Conservation (phyloP, 2,113 vertebrate genomes). For the Campylomormyrus tamandua region DNA sequence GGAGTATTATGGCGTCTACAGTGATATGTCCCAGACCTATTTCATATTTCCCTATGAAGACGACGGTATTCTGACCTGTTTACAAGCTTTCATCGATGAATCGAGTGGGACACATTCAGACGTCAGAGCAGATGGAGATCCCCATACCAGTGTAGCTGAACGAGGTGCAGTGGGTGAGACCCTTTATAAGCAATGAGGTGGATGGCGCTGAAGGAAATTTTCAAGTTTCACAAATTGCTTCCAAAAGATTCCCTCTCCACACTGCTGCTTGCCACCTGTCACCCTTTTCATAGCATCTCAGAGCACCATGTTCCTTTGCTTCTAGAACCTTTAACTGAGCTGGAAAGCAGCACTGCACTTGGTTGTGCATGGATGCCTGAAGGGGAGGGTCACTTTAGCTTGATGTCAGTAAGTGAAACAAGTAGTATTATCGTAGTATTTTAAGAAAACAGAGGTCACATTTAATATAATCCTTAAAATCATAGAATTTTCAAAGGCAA, state of each 20-base stretch:
- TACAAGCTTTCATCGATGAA: slow-evolving; percentile 2
- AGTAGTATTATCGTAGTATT: no score
- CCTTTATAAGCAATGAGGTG: not conserved
- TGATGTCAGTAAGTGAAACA: slow-evolving; percentile 37
- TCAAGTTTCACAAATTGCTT: slow-evolving; percentile 12
- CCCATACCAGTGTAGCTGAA: not conserved
- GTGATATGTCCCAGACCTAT: not conserved
- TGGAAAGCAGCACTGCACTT: not conserved
- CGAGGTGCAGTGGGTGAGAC: slow-evolving; percentile 2
- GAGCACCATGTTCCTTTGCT: slow-evolving; percentile 17
- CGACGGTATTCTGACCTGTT: not conserved
- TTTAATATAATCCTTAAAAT: not conserved
- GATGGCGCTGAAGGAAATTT: not conserved
- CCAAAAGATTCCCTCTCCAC: slow-evolving; percentile 10
- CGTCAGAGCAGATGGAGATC: not conserved
- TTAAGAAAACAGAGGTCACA: not conserved
- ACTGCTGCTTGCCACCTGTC: not conserved
- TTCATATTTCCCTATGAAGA: not conserved
- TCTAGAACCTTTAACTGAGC: slow-evolving; percentile 21
- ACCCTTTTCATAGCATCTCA: slow-evolving; percentile 4
- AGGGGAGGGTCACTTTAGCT: slow-evolving; percentile 29
- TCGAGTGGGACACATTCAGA: not conserved
- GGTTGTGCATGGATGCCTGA: slow-evolving; percentile 24
- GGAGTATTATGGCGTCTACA: not conserved
- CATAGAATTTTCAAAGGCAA: not conserved